Evolutionary conservation across 1,140 invertebrate genomes (phyloP).

Genomic region (Trissolcus basalis): DNA sequence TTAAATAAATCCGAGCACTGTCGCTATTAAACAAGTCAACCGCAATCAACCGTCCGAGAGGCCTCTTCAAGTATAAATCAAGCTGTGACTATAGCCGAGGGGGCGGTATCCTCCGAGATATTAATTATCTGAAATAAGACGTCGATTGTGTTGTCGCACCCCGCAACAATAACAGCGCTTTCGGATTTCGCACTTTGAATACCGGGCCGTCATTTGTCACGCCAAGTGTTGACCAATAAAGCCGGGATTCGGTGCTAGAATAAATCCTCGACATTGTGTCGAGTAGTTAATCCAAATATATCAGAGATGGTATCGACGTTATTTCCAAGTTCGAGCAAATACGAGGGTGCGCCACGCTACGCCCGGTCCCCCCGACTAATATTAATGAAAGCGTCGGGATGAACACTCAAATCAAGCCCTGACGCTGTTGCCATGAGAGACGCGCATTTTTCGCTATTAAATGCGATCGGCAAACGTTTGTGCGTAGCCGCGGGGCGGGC

Average conservation of each 20-base stretch:
- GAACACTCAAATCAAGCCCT: conserved; percentile 32
- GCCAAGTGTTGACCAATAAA: conserved; percentile 55
- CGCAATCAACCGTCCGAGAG: conserved; percentile 11
- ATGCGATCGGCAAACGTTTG: conserved; percentile 50
- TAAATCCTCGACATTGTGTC: conserved; percentile 49
- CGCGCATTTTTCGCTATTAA: conserved; percentile 49
- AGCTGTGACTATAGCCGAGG: conserved; percentile 1
- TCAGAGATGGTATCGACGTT: conserved; percentile 43
- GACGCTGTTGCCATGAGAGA: conserved; percentile 11
- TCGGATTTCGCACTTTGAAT: conserved; percentile 36
- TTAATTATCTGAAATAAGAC: conserved; percentile 47
- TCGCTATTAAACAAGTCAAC: conserved; percentile 24
- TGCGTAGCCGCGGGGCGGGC: conserved; percentile 61
- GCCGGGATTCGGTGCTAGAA: conserved; percentile 21
- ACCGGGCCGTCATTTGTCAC: conserved; percentile 43
- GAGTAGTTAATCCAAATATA: conserved; percentile 54
- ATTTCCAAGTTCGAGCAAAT: conserved; percentile 51
- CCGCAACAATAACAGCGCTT: conserved; percentile 30
- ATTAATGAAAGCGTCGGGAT: conserved; percentile 46
- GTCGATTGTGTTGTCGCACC: conserved; percentile 13
- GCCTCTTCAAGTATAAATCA: conserved; percentile 10
- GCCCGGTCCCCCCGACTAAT: conserved; percentile 34
- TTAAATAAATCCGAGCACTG: conserved; percentile 22
- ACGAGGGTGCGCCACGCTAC: conserved; percentile 25
- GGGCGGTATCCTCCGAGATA: conserved; percentile 25